Percentiles rank a stretch among this genome's conserved stretches.
phyloP scores from a whole-genome alignment of 2,797 vertebrate species.

The Falco columbarius region DNA sequence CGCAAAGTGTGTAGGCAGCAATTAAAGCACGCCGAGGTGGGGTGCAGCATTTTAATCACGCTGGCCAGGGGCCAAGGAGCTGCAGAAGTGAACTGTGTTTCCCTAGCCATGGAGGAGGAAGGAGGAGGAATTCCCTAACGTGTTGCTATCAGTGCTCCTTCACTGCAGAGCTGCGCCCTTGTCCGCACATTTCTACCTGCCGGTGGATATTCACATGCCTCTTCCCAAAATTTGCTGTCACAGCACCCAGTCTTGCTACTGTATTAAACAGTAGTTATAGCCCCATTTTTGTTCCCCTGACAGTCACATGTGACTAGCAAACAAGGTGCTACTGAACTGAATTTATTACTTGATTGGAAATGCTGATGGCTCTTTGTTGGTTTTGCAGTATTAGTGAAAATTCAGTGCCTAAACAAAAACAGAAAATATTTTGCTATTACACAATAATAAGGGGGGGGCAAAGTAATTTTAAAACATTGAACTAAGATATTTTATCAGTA shows the following conservation, averaged over 20 bases:
- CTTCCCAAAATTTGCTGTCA: not conserved
- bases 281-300: fast-evolving
- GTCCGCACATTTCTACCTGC: not conserved
- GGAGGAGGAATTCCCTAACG: not conserved
- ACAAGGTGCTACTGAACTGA: not conserved
- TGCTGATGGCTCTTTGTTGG: not conserved
- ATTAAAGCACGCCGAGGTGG: not conserved
- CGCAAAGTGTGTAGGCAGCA: not conserved
- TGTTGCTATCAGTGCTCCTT: not conserved
- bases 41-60: not conserved
- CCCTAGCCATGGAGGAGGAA: not conserved
- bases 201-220: fast-evolving
- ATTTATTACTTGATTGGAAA: not conserved
- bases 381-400: not conserved
- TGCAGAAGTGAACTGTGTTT: not conserved
- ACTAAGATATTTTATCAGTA: not conserved
- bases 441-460: fast-evolving
- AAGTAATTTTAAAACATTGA: not conserved
- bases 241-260: not conserved
- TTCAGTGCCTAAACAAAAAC: not conserved
- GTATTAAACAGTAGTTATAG: not conserved
- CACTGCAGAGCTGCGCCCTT: not conserved
- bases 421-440: not conserved
- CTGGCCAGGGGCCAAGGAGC: not conserved
- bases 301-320: not conserved